Base-by-base conservation (phyloP, 2,113 vertebrate species). In the Clarias macrocephalus region DNA sequence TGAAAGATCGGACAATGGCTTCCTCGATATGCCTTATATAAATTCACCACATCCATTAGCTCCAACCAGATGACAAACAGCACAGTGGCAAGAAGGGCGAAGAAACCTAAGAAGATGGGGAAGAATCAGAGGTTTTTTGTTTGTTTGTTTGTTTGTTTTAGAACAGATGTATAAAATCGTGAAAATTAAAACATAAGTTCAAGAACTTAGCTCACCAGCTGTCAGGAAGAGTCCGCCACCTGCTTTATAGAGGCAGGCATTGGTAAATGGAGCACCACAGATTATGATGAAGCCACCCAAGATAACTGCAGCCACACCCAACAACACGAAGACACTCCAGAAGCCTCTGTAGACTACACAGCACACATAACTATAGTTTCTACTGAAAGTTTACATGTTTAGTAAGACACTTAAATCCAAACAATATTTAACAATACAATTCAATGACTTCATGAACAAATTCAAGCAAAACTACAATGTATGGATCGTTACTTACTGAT, bases 31-130 rank as follows among this genome's bases (percentile, higher is more conserved):
- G 88, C 82, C 28, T 90, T 86, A 93, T 99, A 99, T 89, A 90
- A 92, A 23, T 95, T 92, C 89, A 99, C 91, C 93, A 97, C 96
- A 56, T 95, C 96, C 93, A 99, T 90, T 11, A 95, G 94, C 93
- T 99, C 96, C 76, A 99, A 80, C 98, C 98, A 99, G 93, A 99
- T 96, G 83, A 99, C 96, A 72, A 96, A 98, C 93, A 99, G 96
- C 88, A 98, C 82, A 66, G 97, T 96, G 89, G 97, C 97, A 88
- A 96, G 91, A 2, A 97, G 95, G 90, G 98, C 96, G 91, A 98
- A 95, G 84, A 97, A 86, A 85, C 97, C 98, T 99, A 93, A 25
- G n/a, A 83, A 0, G 37, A 68, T 73, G 18, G 57, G 73, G 30
- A 25, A 70, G 28, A 83, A 72, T 77, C n/a, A 4, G 60, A 65